These are phyloP conservation scores for Cirrhinus mrigala DNA, from an alignment of 2,797 vertebrate species.

Conservation along the genomic window DNA sequence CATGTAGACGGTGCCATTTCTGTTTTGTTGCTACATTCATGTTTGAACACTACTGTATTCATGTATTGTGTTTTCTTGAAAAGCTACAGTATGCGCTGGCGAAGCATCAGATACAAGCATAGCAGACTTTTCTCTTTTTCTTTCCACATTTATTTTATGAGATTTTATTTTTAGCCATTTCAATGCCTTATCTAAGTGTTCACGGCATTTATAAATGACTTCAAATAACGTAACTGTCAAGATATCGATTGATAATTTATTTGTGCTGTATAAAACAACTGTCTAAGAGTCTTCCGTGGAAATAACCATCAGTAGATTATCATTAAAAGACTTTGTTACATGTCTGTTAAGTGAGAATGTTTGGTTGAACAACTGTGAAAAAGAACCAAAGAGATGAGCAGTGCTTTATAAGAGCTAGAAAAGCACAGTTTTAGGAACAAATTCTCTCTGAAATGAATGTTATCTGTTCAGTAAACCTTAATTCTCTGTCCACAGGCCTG, in stretches of 20 bases:
- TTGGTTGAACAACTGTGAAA: conserved; percentile 33
- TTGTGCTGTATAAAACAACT: conserved; percentile 8
- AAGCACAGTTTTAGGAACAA: not conserved
- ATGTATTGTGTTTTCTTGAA: not conserved
- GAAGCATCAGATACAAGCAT: not conserved
- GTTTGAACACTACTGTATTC: conserved; percentile 19
- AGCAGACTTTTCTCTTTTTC: not conserved
- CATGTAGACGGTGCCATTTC: conserved; percentile 31
- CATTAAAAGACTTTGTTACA: not conserved
- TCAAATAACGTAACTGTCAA: not conserved
- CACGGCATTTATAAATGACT: conserved; percentile 23
- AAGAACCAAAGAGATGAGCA: conserved; percentile 31
- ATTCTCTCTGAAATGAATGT: conserved; percentile 23
- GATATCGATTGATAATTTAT: not conserved
- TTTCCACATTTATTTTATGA: conserved; percentile 15
- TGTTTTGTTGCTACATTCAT: not conserved
- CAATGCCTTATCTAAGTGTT: conserved; percentile 4
- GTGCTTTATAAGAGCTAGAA: conserved; percentile 9
- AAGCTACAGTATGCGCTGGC: not conserved
- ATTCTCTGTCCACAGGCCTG: not conserved
- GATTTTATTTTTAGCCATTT: conserved; percentile 32
- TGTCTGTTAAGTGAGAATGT: conserved; percentile 18
- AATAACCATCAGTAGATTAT: conserved; percentile 1
- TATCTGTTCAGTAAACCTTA: not conserved
- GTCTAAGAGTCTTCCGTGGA: not conserved